Base-by-base conservation (phyloP, 2,797 vertebrate species). In the Tamandua tetradactyla region DNA sequence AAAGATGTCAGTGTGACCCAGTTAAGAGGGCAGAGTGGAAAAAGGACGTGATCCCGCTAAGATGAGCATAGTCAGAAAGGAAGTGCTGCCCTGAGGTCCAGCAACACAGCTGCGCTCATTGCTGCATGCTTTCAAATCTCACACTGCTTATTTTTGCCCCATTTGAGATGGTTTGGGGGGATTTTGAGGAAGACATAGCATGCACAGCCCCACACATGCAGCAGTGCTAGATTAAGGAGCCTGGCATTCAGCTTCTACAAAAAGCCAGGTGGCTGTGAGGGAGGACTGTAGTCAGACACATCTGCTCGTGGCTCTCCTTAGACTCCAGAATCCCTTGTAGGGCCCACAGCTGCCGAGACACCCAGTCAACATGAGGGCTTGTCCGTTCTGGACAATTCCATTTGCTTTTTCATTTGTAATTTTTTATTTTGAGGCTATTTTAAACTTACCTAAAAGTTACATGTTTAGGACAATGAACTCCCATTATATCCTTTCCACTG, bases 181-280 rank as follows among this genome's bases (percentile, higher is more conserved):
- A 5, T 55, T 68, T 17, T 47, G 52, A 25, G 62, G n/a, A 85
- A 0, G 4, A 30, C 8, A 40, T 23, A 8, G 47, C 37, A 55
- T 2, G n/a, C 9, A 35, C 13, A 25, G 20, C 37, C 40, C 37
- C 4, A 7, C 59, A 32, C 25, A 55, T 10, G 17, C 13, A 20
- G 37, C 2, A 12, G 30, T 23, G 20, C 57, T 57, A 44, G 47
- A 35, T 62, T 72, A 64, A 55, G 52, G 10, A 42, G 30, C 35
- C 69, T 27, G 27, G 1, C 30, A 18, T n/a, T 55, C 0, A 22
- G 37, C 13, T 30, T 10, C 64, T 52, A 5, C n/a, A 7, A 66
- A 69, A 47, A 5, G 12, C 7, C 5, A 7, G 2, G 44, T 22
- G n/a, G 15, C 22, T 0, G 3, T 27, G 47, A 22, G 17, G 27